Evolutionary conservation across 2,888 invertebrate genomes (phyloP).

Genomic region (Ditylenchus weischeri): DNA sequence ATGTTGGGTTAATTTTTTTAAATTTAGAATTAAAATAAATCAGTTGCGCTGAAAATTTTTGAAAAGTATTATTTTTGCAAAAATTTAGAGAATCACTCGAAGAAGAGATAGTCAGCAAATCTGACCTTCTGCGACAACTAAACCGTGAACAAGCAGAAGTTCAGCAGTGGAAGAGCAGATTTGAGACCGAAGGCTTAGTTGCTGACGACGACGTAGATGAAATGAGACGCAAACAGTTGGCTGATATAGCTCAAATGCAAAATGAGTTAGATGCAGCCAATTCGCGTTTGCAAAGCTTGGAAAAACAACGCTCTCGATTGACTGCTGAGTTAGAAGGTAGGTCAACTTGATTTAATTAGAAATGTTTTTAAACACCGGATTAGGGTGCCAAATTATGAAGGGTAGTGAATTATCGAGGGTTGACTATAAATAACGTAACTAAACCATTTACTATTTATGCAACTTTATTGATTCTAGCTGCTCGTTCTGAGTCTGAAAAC

Average conservation of each 20-base stretch:
- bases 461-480: conserved; percentile 32
- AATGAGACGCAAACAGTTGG: conserved; percentile 44
- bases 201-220: conserved; percentile 57
- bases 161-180: conserved; percentile 75
- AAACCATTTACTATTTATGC: too few relatives aligned
- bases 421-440: too few relatives aligned
- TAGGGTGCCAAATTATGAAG: too few relatives aligned
- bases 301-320: conserved; percentile 94
- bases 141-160: conserved; percentile 92
- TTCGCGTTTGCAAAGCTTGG: conserved; percentile 84
- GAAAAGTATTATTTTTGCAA: not conserved
- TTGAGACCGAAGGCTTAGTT: conserved; percentile 67
- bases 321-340: conserved; percentile 90
- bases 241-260: conserved; percentile 56
- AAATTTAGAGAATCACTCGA: conserved; percentile 85
- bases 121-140: conserved; percentile 92
- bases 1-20: too few relatives aligned
- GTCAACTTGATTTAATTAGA: too few relatives aligned
- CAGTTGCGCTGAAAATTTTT: not conserved
- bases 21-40: not conserved
- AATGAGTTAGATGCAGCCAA: conserved; percentile 79
- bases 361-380: too few relatives aligned
- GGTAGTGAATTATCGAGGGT: too few relatives aligned
- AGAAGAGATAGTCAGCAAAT: conserved; percentile 94
- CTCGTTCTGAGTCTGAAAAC: conserved; percentile 75